Base-by-base conservation (phyloP, 2,797 vertebrate species). In the Artibeus lituratus region DNA sequence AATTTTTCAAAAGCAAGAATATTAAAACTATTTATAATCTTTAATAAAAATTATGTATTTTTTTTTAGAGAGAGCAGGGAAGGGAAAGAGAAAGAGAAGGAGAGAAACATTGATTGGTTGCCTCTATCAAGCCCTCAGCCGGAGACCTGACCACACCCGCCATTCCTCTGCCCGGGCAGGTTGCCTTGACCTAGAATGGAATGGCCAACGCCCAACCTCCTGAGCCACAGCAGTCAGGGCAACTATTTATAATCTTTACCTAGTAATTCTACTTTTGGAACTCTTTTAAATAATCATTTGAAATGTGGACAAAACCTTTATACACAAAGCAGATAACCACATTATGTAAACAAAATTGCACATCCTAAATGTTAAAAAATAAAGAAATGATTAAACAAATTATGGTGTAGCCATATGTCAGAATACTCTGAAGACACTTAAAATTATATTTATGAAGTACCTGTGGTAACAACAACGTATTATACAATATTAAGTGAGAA, bases 301-400 rank as follows among this genome's bases (percentile, higher is more conserved):
- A 94, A 87, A 94, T 47, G 73, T 24, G 55, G 37, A 83, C 24
- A 73, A 83, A 83, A 2, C 11, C 37, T 95, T 77, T 83, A 24
- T 29, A 76, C 8, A 37, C 37, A 70, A 82, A 57, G 35, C 29
- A 37, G 44, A 90, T 94, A 59, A 90, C 37, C 22, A 55, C n/a
- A 89, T 92, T 92, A 82, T 69, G 83, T 82, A 78, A 92, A 90
- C 39, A 90, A 83, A 78, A 83, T 44, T 90, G 0, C 42, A 92
- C 73, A 87, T 42, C 18, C 51, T 90, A 88, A 86, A 76, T n/a
- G 19, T 53, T 10, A 15, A 91, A 39, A 24, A 80, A 57, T 69
- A 53, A 85, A 85, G 16, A 42, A 67, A 55, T 35, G 39, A 87
- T 82, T 92, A 92, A 80, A 11, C 29, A 74, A 91, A 69, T 67